Base-by-base conservation (phyloP, 2,888 invertebrate genomes). In the Sinhomidia bicolor region DNA sequence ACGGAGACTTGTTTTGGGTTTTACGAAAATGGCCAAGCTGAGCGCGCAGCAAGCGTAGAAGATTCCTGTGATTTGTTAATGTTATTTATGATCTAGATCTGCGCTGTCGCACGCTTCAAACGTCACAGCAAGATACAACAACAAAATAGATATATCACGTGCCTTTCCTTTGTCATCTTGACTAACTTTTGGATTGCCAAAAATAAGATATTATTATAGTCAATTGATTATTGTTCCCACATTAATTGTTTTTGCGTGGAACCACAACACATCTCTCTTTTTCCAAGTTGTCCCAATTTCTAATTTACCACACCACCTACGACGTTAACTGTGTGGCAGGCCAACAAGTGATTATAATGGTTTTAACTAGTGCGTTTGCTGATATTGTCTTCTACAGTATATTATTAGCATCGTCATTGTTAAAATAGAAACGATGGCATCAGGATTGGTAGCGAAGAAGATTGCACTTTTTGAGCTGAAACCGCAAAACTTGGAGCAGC, bases 401-500 rank as follows among this genome's bases (percentile, higher is more conserved):
- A 62, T 32, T 71, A n/a, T 1, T n/a, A 12, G 12, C 0, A 51
- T 17, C 51, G 10, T 44, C 10, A 51, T 51, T 51, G 26, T 74
- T 41, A 20, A 23, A 41, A n/a, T 81, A 36, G 17, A 20, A 23
- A 68, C 26, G 20, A 89, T 89, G 89, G 89, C 89, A 32, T 89
- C 89, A 0, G 91, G 91, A 62, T 44, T 86, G 23, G 91, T 91
- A 9, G 91, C 91, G 36, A 91, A 91, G 76, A 91, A 91, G 88
- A 91, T 91, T 89, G 91, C 91, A 17, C 85, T 91, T 0, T 91
- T 91, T 88, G 91, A 91, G 82, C 47, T 82, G 20, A 83, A 82
- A 41, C 83, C 87, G 20, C 84, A 85, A 68, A 82, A 36, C 26
- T 26, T 71, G 23, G 90, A 90, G 54, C 85, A 89, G 47, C 71